Evolutionary conservation across 2,888 invertebrate species (phyloP).

Genomic region (Arenicola marina): DNA sequence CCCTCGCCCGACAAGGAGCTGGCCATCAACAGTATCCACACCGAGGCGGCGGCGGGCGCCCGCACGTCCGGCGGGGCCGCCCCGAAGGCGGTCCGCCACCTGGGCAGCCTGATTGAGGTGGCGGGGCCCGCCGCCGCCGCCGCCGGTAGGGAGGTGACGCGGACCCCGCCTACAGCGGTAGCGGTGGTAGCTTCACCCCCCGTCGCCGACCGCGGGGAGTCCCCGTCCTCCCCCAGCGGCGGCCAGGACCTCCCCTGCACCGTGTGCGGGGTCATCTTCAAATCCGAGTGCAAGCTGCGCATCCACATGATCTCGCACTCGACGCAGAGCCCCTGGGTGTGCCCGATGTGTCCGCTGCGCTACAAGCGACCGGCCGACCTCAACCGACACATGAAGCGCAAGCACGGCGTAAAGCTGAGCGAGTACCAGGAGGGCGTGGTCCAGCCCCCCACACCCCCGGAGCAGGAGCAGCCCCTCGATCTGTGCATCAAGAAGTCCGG

Average conservation of each 20-base stretch:
- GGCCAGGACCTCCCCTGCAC: slow-evolving; percentile 9
- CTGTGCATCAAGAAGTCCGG: slow-evolving; percentile 11
- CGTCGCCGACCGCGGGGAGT: neutral
- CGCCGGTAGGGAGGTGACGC: no score
- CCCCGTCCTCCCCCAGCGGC: neutral
- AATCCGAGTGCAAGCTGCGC: slow-evolving; percentile 18
- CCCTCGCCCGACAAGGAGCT: slow-evolving; percentile 24
- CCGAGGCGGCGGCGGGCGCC: neutral
- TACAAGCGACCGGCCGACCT: slow-evolving; percentile 54
- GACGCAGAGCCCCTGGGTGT: slow-evolving; percentile 17
- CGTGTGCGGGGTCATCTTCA: slow-evolving; percentile 18
- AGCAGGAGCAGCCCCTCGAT: slow-evolving; percentile 29
- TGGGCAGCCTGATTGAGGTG: neutral
- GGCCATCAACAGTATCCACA: neutral
- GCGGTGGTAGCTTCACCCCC: no score
- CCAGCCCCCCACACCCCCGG: neutral
- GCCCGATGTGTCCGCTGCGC: slow-evolving; percentile 32
- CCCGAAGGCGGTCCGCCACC: neutral
- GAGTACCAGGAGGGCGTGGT: slow-evolving; percentile 7
- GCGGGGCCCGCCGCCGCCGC: neutral
- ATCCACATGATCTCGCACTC: slow-evolving; percentile 27
- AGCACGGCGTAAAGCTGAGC: slow-evolving; percentile 48
- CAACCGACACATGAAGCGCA: slow-evolving; percentile 55
- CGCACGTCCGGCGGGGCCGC: neutral
- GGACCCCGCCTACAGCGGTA: neutral